These are phyloP conservation scores for Potorous gilbertii DNA, from an alignment of 2,797 vertebrate genomes.

Conservation along the genomic window DNA sequence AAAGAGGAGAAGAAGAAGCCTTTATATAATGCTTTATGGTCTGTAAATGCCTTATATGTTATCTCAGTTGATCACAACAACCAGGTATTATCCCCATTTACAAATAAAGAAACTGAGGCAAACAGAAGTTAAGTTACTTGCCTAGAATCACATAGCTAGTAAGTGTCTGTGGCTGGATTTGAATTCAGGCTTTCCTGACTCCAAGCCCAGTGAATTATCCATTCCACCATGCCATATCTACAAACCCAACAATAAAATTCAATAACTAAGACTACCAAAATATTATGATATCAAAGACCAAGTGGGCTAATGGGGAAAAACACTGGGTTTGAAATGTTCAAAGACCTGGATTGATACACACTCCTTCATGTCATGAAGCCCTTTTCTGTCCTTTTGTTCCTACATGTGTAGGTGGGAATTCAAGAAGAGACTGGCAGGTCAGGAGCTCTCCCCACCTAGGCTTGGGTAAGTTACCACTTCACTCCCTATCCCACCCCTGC, in stretches of 20 bases:
- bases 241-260: constrained; percentile 7
- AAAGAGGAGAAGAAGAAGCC: accelerated
- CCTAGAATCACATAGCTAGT: neutral
- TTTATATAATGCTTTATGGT: neutral
- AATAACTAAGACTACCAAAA: constrained; percentile 22
- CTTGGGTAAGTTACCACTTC: neutral
- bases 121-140: neutral
- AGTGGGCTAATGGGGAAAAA: neutral
- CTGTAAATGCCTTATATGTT: neutral
- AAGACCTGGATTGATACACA: neutral
- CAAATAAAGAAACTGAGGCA: neutral
- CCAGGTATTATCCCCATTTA: neutral
- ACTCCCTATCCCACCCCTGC: too few relatives aligned
- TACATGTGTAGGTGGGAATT: neutral
- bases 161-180: neutral
- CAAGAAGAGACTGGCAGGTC: neutral
- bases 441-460: neutral
- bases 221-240: neutral
- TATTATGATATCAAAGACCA: neutral
- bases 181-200: neutral
- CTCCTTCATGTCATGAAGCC: neutral
- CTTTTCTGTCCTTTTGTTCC: neutral
- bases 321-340: neutral
- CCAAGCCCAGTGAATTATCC: neutral
- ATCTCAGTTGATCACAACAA: neutral